These are phyloP conservation scores for Anolis carolinensis DNA, from an alignment of 2,113 vertebrate species.

Conservation along the genomic window DNA sequence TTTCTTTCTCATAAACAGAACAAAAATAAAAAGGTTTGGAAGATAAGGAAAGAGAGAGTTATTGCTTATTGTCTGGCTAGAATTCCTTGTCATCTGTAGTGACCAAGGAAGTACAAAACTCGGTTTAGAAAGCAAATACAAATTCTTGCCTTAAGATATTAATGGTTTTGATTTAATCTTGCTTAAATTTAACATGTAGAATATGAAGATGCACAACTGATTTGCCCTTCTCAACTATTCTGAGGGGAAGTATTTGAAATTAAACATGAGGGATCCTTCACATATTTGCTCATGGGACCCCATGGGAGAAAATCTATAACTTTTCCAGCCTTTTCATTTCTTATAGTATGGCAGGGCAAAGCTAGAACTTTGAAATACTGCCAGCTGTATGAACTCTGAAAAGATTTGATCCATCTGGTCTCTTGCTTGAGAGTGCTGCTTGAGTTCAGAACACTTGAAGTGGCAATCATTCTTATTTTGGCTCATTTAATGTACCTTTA, in stretches of 20 bases:
- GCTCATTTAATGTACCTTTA: conserved; percentile 15
- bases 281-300: not conserved
- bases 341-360: conserved; percentile 27
- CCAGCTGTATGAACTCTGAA: conserved; percentile 41
- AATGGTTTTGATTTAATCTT: not conserved
- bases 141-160: not conserved
- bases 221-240: conserved; percentile 16
- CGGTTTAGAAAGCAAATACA: not conserved
- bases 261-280: conserved; percentile 1
- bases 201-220: not conserved
- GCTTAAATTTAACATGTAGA: not conserved
- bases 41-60: not conserved
- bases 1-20: not conserved
- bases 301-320: conserved; percentile 35
- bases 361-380: conserved; percentile 34
- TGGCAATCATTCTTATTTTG: conserved; percentile 35
- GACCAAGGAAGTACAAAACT: not conserved
- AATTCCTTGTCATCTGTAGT: not conserved
- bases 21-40: not conserved
- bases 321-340: conserved; percentile 28
- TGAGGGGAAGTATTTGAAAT: not conserved
- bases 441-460: not conserved
- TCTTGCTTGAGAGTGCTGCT: conserved; percentile 2
- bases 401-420: conserved; percentile 35
- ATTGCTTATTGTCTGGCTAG: not conserved